Conservation (phyloP, 2,113 vertebrate genomes). For the Apeltes quadracus region DNA sequence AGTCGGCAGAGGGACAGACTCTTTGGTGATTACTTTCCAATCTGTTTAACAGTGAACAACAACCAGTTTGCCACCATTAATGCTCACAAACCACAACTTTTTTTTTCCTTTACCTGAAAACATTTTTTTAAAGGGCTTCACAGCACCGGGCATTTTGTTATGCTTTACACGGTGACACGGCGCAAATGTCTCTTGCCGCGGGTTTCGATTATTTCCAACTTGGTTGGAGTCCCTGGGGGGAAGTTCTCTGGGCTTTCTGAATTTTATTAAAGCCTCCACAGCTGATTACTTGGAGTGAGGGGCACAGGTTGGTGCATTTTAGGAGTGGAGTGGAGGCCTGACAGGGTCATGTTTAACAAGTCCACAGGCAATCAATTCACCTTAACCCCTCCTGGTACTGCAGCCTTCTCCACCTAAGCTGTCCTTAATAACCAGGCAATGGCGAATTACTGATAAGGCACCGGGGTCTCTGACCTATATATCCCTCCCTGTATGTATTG, state of each 20-base stretch:
- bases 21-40: slow-evolving; percentile 73
- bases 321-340: slow-evolving; percentile 76
- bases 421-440: slow-evolving; percentile 87
- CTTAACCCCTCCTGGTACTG: slow-evolving; percentile 84
- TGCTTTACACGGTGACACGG: slow-evolving; percentile 75
- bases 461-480: slow-evolving; percentile 85
- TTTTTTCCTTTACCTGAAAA: slow-evolving; percentile 25
- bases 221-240: slow-evolving; percentile 76
- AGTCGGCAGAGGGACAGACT: slow-evolving; percentile 70
- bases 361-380: slow-evolving; percentile 89
- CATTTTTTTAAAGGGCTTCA: slow-evolving; percentile 72
- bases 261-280: slow-evolving; percentile 86
- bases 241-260: slow-evolving; percentile 79
- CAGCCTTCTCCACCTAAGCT: slow-evolving; percentile 84
- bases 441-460: slow-evolving; percentile 86
- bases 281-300: slow-evolving; percentile 83
- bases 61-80: slow-evolving; percentile 63
- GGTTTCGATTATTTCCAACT: slow-evolving; percentile 85
- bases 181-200: slow-evolving; percentile 79
- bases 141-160: slow-evolving; percentile 75
- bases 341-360: slow-evolving; percentile 88
- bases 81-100: slow-evolving; percentile 60
- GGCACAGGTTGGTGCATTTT: slow-evolving; percentile 80
- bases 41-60: slow-evolving; percentile 74
- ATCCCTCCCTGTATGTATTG: slow-evolving; percentile 79